Evolutionary conservation across 2,888 invertebrate genomes (phyloP).

Genomic region (Drosophila falleni): DNA sequence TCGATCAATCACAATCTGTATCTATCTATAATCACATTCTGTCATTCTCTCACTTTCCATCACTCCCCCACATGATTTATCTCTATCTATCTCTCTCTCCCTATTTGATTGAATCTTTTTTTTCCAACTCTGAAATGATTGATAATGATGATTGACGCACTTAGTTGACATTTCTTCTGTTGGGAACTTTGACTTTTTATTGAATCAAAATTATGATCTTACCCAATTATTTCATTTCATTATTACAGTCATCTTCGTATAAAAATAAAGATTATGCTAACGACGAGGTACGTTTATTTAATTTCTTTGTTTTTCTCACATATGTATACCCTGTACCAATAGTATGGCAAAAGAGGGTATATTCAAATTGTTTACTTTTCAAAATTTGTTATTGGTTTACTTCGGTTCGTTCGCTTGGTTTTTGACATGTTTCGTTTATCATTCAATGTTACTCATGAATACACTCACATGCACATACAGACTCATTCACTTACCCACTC

Average conservation of each 20-base stretch:
- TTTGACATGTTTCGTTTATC: neutral
- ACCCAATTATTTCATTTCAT: slow-evolving; percentile 69
- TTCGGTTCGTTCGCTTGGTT: slow-evolving; percentile 9
- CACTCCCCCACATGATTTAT: neutral
- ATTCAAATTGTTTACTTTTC: neutral
- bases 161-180: slow-evolving; percentile 7
- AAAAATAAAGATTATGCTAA: slow-evolving; percentile 73
- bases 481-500: slow-evolving; percentile 1
- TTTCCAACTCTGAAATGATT: slow-evolving; percentile 1
- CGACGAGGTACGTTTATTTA: slow-evolving; percentile 80
- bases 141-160: slow-evolving; percentile 20
- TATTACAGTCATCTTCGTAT: slow-evolving; percentile 80
- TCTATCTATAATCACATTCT: slow-evolving; percentile 1
- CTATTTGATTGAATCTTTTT: slow-evolving; percentile 1
- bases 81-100: neutral
- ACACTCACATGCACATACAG: slow-evolving; percentile 22
- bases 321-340: slow-evolving; percentile 15
- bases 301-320: slow-evolving; percentile 28
- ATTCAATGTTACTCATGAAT: slow-evolving; percentile 13
- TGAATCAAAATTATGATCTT: slow-evolving; percentile 56
- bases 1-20: slow-evolving; percentile 9
- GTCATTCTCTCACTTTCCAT: slow-evolving; percentile 1
- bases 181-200: slow-evolving; percentile 14
- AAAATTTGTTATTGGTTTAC: slow-evolving; percentile 6
- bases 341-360: slow-evolving; percentile 19